These are phyloP conservation scores for Psittacus erithacus DNA, from an alignment of 2,113 vertebrate genomes.

Conservation along the genomic window DNA sequence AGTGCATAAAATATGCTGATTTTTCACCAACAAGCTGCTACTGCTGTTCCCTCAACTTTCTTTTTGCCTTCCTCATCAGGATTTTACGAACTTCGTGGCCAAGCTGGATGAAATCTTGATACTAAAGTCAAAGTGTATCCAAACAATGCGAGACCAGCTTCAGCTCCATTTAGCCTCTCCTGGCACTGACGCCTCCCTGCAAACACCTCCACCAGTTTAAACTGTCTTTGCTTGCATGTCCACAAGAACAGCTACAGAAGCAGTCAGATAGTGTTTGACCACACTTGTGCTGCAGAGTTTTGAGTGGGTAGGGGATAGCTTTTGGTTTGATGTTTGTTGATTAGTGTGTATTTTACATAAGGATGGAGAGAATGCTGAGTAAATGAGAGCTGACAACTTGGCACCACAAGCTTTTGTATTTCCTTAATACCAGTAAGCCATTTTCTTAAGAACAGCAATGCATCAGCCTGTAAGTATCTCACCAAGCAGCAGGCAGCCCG, in stretches of 20 bases:
- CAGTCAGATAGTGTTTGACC: neutral
- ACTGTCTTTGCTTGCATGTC: neutral
- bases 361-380: neutral
- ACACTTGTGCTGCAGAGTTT: neutral
- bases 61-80: conserved; percentile 69
- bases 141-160: conserved; percentile 78
- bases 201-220: conserved; percentile 46
- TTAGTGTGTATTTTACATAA: neutral
- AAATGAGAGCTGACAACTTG: neutral
- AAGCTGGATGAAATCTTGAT: conserved; percentile 83
- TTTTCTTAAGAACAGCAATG: neutral
- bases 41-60: neutral
- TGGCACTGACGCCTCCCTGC: neutral
- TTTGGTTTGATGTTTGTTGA: conserved; percentile 9
- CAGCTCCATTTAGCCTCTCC: conserved; percentile 69
- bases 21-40: neutral
- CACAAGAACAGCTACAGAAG: neutral
- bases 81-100: conserved; percentile 81
- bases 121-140: conserved; percentile 81
- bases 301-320: neutral
- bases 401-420: neutral
- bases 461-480: neutral
- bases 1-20: neutral
- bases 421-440: neutral
- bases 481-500: neutral